Conservation (phyloP, 2,113 vertebrate species). For the Nannobrachium achirus region DNA sequence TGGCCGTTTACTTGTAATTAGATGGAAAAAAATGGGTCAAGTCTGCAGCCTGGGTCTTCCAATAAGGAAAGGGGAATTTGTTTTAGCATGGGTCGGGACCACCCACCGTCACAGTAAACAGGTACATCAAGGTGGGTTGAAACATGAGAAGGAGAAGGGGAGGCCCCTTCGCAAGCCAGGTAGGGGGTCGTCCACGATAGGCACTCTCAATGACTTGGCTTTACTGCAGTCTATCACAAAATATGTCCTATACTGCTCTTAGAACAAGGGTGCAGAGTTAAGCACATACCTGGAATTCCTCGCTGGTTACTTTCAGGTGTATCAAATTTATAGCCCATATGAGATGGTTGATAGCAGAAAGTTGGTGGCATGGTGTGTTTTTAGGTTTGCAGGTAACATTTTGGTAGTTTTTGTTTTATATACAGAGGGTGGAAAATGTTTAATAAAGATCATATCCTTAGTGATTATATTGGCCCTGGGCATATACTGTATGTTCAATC, state of each 20-base stretch:
- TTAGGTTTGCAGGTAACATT: not conserved
- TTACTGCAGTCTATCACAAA: constrained; percentile 39
- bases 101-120: constrained; percentile 73
- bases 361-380: constrained; percentile 3
- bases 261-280: constrained; percentile 37
- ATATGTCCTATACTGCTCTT: constrained; percentile 29
- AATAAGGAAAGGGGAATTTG: constrained; percentile 46
- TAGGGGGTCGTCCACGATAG: constrained; percentile 34
- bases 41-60: constrained; percentile 57
- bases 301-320: constrained; percentile 29
- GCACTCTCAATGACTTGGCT: constrained; percentile 40
- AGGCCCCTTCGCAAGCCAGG: constrained; percentile 34
- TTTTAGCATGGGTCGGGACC: constrained; percentile 66
- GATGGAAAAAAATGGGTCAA: constrained; percentile 70
- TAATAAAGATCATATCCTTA: constrained; percentile 24
- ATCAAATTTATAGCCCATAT: constrained; percentile 30
- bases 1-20: constrained; percentile 66
- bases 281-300: constrained; percentile 58
- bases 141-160: constrained; percentile 57
- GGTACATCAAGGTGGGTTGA: constrained; percentile 73
- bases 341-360: constrained; percentile 7
- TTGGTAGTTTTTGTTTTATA: not conserved
- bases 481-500: constrained; percentile 38
- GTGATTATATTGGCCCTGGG: constrained; percentile 1
- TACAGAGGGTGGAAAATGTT: not conserved